Evolutionary conservation across 2,888 invertebrate species (phyloP), one percentile per base, ranked within the genome.

Genomic region (Archips xylosteana): DNA sequence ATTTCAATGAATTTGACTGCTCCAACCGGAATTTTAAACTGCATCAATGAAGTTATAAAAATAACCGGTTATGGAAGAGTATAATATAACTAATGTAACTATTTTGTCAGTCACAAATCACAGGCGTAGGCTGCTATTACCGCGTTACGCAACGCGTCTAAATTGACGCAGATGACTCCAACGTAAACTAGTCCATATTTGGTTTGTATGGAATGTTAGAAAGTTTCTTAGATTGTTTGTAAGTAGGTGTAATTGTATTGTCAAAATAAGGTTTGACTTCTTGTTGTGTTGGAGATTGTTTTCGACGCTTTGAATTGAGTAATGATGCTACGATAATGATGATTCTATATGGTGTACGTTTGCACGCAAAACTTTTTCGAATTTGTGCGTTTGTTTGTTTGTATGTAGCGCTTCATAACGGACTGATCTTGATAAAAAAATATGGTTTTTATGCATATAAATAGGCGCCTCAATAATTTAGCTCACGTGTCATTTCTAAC

Each of bases 121-220:
- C 15, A 34, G 3, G 36, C 23, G 62, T 62, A 45, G 47, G 63
- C 32, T 13, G 63, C 34, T 34, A 23, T 63, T 63, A 63, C 42
- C 47, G 32, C 13, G 15, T 65, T 67, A 15, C 45, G 15, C 45
- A 66, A 71, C 60, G 39, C 70, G 39, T n/a, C 42, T 45, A 66
- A 59, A 54, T 34, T 60, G 61, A 15, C 59, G 59, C 42, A 36
- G 71, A 65, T 51, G 36, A 65, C 34, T 71, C 23, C 45, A n/a
- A 39, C 63, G 39, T 32, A 34, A 68, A 72, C 62, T 63, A 63
- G 62, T 57, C 63, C 68, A 73, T 68, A 68, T 73, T 49, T 32
- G 63, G 67, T 63, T 51, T 59, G 62, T 68, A 57, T 36, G 62
- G 47, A 67, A 67, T 67, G 72, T 72, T 72, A 67, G 72, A 73